Evolutionary conservation across 2,797 vertebrate species (phyloP).

Genomic region (Parambassis ranga): DNA sequence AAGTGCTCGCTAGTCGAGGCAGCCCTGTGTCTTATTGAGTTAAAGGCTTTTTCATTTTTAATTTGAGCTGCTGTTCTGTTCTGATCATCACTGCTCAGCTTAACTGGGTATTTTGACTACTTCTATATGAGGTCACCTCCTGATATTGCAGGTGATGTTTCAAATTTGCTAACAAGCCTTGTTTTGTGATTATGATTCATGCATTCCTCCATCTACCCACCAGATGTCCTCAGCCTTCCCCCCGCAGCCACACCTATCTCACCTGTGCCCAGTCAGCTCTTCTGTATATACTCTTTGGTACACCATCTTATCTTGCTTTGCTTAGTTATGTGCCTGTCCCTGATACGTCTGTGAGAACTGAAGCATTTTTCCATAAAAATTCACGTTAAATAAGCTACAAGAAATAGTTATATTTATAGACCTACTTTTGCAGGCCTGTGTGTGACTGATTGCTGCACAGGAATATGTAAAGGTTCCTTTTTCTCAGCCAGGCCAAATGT

Average conservation of each 20-base stretch:
- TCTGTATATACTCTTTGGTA: no score
- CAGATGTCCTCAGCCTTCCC: background rate
- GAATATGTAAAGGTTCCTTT: no score
- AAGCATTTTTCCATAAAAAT: no score
- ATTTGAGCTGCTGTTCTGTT: background rate
- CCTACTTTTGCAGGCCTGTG: no score
- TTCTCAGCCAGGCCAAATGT: no score
- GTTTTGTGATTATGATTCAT: background rate
- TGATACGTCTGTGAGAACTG: no score
- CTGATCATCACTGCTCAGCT: background rate
- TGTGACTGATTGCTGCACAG: no score
- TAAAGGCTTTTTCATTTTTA: background rate
- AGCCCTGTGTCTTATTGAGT: slow-evolving; percentile 8
- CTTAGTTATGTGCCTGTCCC: no score
- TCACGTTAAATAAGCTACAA: no score
- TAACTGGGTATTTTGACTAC: background rate
- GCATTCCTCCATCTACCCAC: background rate
- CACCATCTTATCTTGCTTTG: no score
- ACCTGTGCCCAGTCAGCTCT: background rate
- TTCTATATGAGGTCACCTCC: background rate
- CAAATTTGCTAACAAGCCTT: background rate
- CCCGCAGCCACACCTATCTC: background rate
- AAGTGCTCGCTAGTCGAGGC: background rate
- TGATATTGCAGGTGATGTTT: no score
- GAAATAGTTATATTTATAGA: no score